phyloP scores from a whole-genome alignment of 2,888 invertebrate genomes.

The Didymodactylos carnosus region DNA sequence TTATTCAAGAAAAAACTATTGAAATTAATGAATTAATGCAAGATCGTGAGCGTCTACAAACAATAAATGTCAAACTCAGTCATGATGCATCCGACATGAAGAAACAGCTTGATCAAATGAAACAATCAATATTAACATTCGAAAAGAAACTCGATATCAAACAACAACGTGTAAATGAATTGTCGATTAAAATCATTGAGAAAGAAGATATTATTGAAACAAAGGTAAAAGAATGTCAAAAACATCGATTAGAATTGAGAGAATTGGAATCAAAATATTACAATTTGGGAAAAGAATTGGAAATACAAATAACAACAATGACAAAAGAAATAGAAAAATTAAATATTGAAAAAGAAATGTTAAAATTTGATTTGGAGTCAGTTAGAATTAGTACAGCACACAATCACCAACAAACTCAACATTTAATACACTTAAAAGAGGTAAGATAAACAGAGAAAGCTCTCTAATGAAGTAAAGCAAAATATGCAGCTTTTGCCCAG shows the following conservation, averaged over 20 bases:
- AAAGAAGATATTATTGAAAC: slow-evolving; percentile 5
- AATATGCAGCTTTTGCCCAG: too few species aligned
- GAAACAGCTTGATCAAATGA: not conserved
- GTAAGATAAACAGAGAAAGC: too few species aligned
- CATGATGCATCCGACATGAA: not conserved
- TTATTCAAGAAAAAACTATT: too few species aligned
- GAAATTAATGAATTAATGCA: not conserved
- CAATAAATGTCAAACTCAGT: slow-evolving; percentile 7
- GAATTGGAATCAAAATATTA: slow-evolving; percentile 5
- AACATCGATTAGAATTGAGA: slow-evolving; percentile 2
- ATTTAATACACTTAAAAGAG: too few species aligned
- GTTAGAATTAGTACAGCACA: too few species aligned
- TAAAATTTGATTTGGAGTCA: not conserved
- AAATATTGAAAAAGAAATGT: slow-evolving; percentile 7
- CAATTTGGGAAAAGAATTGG: not conserved
- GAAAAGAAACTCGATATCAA: slow-evolving; percentile 6
- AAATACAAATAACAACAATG: not conserved
- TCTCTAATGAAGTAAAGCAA: too few species aligned
- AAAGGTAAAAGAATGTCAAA: slow-evolving; percentile 10
- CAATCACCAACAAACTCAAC: too few species aligned
- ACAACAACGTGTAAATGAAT: not conserved
- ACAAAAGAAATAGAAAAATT: slow-evolving; percentile 1
- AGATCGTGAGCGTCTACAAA: not conserved
- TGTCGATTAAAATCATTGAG: not conserved
- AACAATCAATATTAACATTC: slow-evolving; percentile 3